phyloP scores from a whole-genome alignment of 2,888 invertebrate species.

The Ctena decussata region DNA sequence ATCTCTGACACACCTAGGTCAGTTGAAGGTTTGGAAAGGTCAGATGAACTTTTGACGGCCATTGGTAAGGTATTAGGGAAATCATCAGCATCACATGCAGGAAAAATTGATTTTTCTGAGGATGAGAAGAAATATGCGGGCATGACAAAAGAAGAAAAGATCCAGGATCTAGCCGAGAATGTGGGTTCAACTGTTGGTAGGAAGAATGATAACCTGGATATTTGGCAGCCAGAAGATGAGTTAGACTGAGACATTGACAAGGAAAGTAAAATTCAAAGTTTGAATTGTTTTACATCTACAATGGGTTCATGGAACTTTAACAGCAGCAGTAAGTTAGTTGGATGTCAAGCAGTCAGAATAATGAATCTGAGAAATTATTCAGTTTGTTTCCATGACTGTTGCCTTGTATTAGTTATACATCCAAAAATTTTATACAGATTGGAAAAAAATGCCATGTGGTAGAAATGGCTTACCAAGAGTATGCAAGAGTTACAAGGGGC shows the following conservation, averaged over 20 bases:
- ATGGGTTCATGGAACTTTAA: too few species aligned
- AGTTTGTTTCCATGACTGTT: too few species aligned
- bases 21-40: neutral
- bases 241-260: constrained; percentile 56
- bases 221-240: constrained; percentile 62
- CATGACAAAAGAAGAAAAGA: constrained; percentile 68
- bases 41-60: constrained; percentile 38
- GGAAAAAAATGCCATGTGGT: too few species aligned
- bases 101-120: constrained; percentile 43
- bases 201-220: constrained; percentile 39
- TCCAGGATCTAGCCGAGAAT: constrained; percentile 69
- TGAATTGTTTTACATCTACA: too few species aligned
- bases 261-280: too few species aligned
- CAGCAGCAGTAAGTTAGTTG: too few species aligned
- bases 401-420: too few species aligned
- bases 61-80: constrained; percentile 40
- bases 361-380: too few species aligned
- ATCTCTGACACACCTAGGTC: neutral
- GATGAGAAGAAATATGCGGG: constrained; percentile 50
- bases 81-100: constrained; percentile 43
- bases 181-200: constrained; percentile 52
- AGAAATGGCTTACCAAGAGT: too few species aligned
- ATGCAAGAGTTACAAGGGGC: too few species aligned
- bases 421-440: too few species aligned
- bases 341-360: too few species aligned